A percentile compares a stretch with the other conserved stretches of the same genome.
Conservation (phyloP, 2,888 invertebrate species). For the Sympetrum striolatum region DNA sequence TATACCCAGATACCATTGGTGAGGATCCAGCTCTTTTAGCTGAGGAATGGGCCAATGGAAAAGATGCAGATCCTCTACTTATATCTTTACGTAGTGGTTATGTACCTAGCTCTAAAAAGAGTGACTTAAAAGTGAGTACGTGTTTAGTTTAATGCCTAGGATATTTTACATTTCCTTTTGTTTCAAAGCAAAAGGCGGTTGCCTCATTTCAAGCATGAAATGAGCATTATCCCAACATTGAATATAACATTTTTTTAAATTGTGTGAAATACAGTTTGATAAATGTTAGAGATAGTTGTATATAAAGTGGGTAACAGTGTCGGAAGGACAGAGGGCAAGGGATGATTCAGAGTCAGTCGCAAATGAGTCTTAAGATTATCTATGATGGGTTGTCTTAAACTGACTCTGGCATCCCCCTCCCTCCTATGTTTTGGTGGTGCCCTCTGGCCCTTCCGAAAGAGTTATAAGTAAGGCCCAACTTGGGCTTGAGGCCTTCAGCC, state of each 20-base stretch:
- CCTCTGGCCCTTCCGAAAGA: no score
- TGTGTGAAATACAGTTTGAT: no score
- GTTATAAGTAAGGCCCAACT: no score
- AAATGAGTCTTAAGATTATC: no score
- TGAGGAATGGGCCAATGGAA: slow-evolving; percentile 91
- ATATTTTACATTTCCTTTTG: neutral
- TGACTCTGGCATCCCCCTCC: no score
- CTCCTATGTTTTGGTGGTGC: no score
- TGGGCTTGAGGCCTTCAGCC: no score
- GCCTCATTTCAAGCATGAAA: neutral
- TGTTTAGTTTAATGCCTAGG: neutral
- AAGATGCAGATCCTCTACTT: slow-evolving; percentile 88
- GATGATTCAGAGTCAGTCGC: no score
- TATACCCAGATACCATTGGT: slow-evolving; percentile 94
- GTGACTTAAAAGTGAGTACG: slow-evolving; percentile 70
- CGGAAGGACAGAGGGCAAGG: no score
- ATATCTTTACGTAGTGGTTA: slow-evolving; percentile 88
- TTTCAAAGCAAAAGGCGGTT: neutral
- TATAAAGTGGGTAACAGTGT: no score
- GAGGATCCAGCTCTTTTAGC: slow-evolving; percentile 88
- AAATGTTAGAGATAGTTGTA: no score
- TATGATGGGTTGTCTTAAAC: no score
- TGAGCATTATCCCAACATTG: neutral
- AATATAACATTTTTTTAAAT: neutral
- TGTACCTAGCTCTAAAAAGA: slow-evolving; percentile 66